phyloP scores from a whole-genome alignment of 2,797 vertebrate species.

The Clarias laeviceps region DNA sequence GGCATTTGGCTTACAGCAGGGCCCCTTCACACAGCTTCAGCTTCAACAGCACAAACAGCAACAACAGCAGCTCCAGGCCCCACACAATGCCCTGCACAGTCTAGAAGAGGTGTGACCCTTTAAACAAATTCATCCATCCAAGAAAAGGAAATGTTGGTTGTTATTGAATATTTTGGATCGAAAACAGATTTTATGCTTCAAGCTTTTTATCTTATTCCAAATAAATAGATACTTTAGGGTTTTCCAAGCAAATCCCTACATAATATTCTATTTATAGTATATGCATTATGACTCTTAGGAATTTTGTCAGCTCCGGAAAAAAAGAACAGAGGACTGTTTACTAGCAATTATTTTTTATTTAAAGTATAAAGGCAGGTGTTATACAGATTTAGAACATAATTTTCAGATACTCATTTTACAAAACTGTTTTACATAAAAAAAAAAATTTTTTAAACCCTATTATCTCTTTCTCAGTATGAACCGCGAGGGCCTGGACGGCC shows the following conservation, averaged over 20 bases:
- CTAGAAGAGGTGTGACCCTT: slow-evolving; percentile 88
- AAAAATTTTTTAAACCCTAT: background rate
- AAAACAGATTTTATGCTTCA: background rate
- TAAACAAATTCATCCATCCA: background rate
- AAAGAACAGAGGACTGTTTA: background rate
- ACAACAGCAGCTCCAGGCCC: slow-evolving; percentile 69
- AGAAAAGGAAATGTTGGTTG: background rate
- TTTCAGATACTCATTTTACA: background rate
- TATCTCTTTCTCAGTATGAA: slow-evolving; percentile 84
- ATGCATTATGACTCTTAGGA: background rate
- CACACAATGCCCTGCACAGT: slow-evolving; percentile 86
- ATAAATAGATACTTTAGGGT: background rate
- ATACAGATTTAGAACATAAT: background rate
- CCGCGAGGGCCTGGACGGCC: slow-evolving; percentile 97
- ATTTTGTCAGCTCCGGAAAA: background rate
- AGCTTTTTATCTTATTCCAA: background rate
- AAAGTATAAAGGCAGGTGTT: background rate
- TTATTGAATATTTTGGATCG: background rate
- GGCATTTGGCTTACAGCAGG: slow-evolving; percentile 84
- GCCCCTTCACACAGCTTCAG: slow-evolving; percentile 91
- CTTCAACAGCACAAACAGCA: slow-evolving; percentile 83
- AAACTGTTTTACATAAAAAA: background rate
- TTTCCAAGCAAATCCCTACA: background rate
- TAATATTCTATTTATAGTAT: background rate
- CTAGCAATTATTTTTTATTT: background rate